These are phyloP conservation scores for Sarcophaga carnaria DNA, from an alignment of 2,888 invertebrate species.

Conservation along the genomic window DNA sequence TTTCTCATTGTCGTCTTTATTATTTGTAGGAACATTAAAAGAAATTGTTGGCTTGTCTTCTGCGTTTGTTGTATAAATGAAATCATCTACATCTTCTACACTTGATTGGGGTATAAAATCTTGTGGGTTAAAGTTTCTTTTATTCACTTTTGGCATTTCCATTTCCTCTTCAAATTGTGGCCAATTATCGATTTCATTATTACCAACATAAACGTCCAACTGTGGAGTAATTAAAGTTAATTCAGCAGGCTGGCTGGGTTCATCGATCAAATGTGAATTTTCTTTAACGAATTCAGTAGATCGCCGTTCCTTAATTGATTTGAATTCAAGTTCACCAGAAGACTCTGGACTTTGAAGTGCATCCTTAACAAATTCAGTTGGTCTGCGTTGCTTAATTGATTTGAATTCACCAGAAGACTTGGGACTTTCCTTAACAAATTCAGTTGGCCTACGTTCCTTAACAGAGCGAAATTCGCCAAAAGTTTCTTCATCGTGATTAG, in stretches of 20 bases:
- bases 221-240: neutral
- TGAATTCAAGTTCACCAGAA: neutral
- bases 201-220: neutral
- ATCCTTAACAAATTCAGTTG: neutral
- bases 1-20: neutral
- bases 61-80: neutral
- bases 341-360: neutral
- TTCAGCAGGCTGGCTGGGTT: neutral
- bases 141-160: slow-evolving; percentile 52
- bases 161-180: slow-evolving; percentile 57
- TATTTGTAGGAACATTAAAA: neutral
- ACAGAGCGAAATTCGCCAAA: neutral
- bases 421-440: neutral
- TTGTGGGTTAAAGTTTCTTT: slow-evolving; percentile 23
- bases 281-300: neutral
- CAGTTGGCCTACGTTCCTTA: neutral
- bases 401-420: neutral
- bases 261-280: no score
- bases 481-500: neutral
- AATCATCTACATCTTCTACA: slow-evolving; percentile 5
- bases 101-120: neutral
- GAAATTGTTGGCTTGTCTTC: neutral
- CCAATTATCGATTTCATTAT: slow-evolving; percentile 30
- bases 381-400: neutral
- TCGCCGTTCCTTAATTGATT: neutral